Evolutionary conservation across 2,888 invertebrate species (phyloP).

Genomic region (Tipula confusa): DNA sequence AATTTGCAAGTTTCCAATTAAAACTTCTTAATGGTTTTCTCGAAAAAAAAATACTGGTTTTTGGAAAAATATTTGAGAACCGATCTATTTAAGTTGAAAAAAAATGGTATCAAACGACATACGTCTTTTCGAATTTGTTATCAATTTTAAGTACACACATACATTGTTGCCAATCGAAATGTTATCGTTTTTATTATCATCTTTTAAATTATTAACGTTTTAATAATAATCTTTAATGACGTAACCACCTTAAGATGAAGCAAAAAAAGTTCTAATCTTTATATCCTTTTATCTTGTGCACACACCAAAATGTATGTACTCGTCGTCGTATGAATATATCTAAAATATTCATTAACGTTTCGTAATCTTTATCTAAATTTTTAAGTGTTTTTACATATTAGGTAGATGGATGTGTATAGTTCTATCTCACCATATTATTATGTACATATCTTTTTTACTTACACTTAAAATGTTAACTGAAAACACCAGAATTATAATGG

Average conservation of each 20-base stretch:
- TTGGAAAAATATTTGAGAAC: too few relatives aligned
- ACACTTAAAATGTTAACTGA: not conserved
- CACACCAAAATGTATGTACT: not conserved
- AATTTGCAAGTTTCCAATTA: not conserved
- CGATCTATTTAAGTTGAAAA: too few relatives aligned
- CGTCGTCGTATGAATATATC: not conserved
- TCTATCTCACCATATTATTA: not conserved
- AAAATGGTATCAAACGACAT: not conserved
- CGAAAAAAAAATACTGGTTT: too few relatives aligned
- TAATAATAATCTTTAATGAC: constrained; percentile 3
- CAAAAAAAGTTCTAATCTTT: not conserved
- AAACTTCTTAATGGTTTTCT: not conserved
- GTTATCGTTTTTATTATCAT: not conserved
- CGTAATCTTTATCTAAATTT: constrained; percentile 3
- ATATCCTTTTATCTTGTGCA: not conserved
- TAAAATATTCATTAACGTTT: constrained; percentile 20
- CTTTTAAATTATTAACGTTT: constrained; percentile 9
- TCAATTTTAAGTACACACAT: not conserved
- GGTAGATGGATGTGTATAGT: not conserved
- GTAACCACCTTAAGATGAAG: not conserved
- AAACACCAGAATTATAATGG: constrained; percentile 8
- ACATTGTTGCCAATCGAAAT: not conserved
- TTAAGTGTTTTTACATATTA: not conserved
- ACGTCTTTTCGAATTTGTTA: too few relatives aligned
- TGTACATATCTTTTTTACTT: not conserved